Conservation (phyloP, 2,888 invertebrate species). For the Drosophila pseudotakahashii region DNA sequence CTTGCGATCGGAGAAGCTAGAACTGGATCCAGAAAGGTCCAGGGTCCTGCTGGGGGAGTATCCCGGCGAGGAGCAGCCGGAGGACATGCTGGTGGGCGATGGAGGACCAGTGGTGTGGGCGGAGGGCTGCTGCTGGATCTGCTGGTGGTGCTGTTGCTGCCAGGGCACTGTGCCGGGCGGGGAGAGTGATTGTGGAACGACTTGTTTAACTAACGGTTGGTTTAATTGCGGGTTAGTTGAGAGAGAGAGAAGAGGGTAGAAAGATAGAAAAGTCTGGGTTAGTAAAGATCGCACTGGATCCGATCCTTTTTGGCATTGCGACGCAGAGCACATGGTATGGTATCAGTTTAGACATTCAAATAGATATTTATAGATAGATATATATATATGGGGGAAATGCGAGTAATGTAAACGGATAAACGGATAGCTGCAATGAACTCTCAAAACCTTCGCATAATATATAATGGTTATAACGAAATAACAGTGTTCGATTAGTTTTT, state of each 20-base stretch:
- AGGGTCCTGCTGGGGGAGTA: conserved; percentile 85
- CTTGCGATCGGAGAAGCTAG: conserved; percentile 88
- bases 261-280: conserved; percentile 29
- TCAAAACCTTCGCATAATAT: conserved; percentile 45
- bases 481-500: conserved; percentile 28
- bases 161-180: conserved; percentile 88
- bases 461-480: conserved; percentile 34
- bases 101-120: conserved; percentile 86
- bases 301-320: conserved; percentile 6
- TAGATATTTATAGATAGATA: conserved; percentile 18
- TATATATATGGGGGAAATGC: conserved; percentile 9
- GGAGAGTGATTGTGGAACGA: conserved; percentile 87
- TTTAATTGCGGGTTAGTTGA: conserved; percentile 10
- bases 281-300: conserved; percentile 17
- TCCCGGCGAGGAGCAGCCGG: conserved; percentile 86
- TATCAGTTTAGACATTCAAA: conserved; percentile 30
- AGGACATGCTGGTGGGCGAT: conserved; percentile 88
- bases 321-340: conserved; percentile 27
- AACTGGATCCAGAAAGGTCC: conserved; percentile 86
- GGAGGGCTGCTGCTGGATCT: conserved; percentile 82
- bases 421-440: conserved; percentile 28
- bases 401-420: conserved; percentile 32
- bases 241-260: conserved; percentile 10
- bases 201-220: conserved; percentile 86
- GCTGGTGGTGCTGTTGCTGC: conserved; percentile 85